Percentiles rank a stretch among this genome's conserved stretches.
Conservation (phyloP, 2,888 invertebrate species). For the Oasisia sp. region DNA sequence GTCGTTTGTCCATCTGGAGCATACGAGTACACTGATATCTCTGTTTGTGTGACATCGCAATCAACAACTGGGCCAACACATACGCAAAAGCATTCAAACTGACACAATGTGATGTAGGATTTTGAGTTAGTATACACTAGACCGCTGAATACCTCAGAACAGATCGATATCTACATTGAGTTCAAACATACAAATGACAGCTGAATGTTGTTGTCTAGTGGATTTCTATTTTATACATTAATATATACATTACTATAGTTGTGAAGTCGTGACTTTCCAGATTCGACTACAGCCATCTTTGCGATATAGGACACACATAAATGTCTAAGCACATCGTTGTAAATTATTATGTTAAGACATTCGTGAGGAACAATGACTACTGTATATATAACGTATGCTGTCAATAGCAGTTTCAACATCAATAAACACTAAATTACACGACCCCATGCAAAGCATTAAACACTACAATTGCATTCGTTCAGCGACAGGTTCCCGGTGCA, state of each 20-base stretch:
- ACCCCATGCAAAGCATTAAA: not conserved
- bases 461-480: not conserved
- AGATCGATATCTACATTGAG: not conserved
- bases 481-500: not conserved
- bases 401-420: not conserved
- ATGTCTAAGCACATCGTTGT: not conserved
- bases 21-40: not conserved
- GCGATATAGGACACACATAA: not conserved
- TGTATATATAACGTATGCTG: not conserved
- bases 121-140: not conserved
- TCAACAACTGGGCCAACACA: not conserved
- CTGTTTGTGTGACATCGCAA: not conserved
- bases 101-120: too few species aligned
- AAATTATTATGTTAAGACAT: not conserved
- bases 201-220: not conserved
- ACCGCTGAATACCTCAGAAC: not conserved
- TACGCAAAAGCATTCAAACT: not conserved
- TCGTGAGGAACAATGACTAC: not conserved
- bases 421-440: not conserved
- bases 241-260: not conserved
- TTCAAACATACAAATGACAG: not conserved
- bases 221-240: not conserved
- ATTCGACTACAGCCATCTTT: not conserved
- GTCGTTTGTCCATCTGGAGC: slow-evolving; percentile 25
- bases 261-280: not conserved